Conservation (phyloP, 2,888 invertebrate species). For the Toxonevra muliebris region DNA sequence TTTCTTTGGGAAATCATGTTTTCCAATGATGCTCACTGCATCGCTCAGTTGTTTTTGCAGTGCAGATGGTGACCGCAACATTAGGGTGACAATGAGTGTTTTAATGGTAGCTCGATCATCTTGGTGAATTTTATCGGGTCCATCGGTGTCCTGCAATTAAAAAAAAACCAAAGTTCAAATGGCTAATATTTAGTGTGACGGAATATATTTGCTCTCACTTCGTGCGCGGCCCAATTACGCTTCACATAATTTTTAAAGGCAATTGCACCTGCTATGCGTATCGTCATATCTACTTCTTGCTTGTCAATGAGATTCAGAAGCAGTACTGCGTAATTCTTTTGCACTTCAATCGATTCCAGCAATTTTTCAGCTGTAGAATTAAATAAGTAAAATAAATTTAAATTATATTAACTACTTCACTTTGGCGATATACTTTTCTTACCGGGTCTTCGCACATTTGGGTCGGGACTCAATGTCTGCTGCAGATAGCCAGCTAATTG, state of each 20-base stretch:
- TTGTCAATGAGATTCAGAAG: conserved; percentile 88
- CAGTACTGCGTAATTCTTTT: conserved; percentile 89
- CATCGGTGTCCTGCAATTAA: conserved; percentile 75
- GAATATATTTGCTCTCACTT: conserved; percentile 68
- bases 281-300: conserved; percentile 79
- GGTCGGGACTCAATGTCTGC: conserved; percentile 87
- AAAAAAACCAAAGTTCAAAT: conserved; percentile 13
- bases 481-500: conserved; percentile 85
- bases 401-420: not conserved
- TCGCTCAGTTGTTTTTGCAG: conserved; percentile 95
- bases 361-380: conserved; percentile 83
- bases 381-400: not conserved
- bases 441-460: conserved; percentile 85
- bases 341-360: conserved; percentile 87
- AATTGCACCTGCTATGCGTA: conserved; percentile 89
- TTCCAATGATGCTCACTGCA: conserved; percentile 95
- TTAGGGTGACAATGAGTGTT: conserved; percentile 85
- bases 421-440: conserved; percentile 40
- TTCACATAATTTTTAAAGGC: conserved; percentile 97
- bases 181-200: not conserved
- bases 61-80: conserved; percentile 90
- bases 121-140: conserved; percentile 78
- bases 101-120: conserved; percentile 85
- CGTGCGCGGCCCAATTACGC: conserved; percentile 84
- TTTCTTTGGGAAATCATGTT: conserved; percentile 94